Evolutionary conservation across 2,888 invertebrate genomes (phyloP).

Genomic region (Cybosia mesomella): DNA sequence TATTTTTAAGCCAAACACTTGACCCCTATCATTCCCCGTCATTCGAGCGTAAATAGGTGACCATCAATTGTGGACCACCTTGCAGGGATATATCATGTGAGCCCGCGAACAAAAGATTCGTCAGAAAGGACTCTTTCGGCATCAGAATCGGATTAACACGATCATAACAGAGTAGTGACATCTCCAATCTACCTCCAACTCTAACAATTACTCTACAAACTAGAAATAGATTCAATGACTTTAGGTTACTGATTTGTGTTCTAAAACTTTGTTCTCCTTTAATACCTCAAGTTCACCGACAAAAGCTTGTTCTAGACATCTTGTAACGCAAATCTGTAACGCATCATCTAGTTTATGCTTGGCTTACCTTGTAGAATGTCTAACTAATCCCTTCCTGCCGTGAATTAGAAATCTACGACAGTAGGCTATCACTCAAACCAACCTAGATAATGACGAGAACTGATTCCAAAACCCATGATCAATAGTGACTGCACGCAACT

Average conservation of each 20-base stretch:
- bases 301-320: neutral
- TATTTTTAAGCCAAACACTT: neutral
- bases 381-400: neutral
- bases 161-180: neutral
- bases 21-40: neutral
- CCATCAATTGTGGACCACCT: neutral
- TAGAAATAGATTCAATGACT: neutral
- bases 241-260: neutral
- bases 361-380: neutral
- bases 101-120: neutral
- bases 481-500: neutral
- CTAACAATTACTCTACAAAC: too few species aligned
- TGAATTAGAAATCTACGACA: neutral
- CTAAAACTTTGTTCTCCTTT: neutral
- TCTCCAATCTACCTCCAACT: neutral
- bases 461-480: neutral
- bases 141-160: neutral
- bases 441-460: too few species aligned
- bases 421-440: neutral
- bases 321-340: neutral
- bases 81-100: neutral
- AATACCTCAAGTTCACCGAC: neutral
- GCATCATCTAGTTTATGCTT: neutral
- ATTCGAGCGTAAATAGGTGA: slow-evolving; percentile 7
- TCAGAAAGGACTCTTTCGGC: neutral